Conservation (phyloP, 2,888 invertebrate species). For the Invenusta paracnida region DNA sequence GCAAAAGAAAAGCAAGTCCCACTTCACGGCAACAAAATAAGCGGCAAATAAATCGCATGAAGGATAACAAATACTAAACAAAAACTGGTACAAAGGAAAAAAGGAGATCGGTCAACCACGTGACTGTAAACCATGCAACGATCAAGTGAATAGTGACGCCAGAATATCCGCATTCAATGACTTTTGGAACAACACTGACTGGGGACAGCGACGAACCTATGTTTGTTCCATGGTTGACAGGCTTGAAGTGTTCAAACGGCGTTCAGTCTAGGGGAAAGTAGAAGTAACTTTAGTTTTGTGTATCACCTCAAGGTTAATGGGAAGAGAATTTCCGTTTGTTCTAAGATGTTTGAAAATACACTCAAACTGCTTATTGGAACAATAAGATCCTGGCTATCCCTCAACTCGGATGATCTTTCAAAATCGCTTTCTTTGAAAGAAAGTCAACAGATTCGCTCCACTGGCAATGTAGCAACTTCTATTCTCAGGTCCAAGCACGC, state of each 20-base stretch:
- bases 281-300: not conserved
- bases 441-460: not conserved
- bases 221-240: not conserved
- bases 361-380: not conserved
- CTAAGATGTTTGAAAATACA: not conserved
- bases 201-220: not conserved
- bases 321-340: not conserved
- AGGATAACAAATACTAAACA: not conserved
- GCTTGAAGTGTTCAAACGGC: not conserved
- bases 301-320: not conserved
- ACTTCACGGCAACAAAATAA: conserved; percentile 5
- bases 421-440: not conserved
- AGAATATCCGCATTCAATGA: not conserved
- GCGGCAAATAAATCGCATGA: not conserved
- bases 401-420: not conserved
- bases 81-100: not conserved
- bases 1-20: conserved; percentile 15
- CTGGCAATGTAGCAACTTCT: not conserved
- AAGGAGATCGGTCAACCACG: not conserved
- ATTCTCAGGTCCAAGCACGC: not conserved
- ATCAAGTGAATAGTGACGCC: not conserved
- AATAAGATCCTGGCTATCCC: not conserved
- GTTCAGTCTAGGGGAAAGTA: not conserved
- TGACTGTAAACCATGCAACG: not conserved
- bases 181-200: not conserved